Percentiles rank a stretch among this genome's conserved stretches.
phyloP scores from a whole-genome alignment of 2,797 vertebrate species.

The Eleutherodactylus coqui region DNA sequence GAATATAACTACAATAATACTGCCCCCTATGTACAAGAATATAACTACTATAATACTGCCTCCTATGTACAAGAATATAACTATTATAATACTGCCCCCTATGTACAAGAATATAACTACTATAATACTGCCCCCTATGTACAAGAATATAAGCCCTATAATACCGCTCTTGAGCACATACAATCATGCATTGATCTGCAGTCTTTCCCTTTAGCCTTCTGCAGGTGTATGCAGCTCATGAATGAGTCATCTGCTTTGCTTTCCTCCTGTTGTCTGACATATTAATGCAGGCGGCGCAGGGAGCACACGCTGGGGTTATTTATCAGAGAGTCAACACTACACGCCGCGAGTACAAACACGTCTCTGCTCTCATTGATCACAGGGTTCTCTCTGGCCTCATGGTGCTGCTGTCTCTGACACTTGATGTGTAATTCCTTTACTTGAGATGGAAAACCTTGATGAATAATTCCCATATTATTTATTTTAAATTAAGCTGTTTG shows the following conservation, averaged over 20 bases:
- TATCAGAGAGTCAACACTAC: background rate
- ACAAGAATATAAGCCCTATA: background rate
- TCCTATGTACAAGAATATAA: background rate
- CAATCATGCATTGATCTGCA: too few species aligned
- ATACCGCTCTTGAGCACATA: background rate
- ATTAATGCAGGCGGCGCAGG: background rate
- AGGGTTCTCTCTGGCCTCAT: background rate
- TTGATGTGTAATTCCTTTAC: background rate
- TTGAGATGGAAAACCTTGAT: conserved; percentile 11
- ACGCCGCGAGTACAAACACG: background rate
- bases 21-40: background rate
- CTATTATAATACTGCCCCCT: conserved; percentile 12
- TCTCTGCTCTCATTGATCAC: background rate
- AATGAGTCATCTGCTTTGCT: background rate
- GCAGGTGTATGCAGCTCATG: background rate
- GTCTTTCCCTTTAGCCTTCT: too few species aligned
- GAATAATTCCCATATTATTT: conserved; percentile 33
- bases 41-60: conserved; percentile 22
- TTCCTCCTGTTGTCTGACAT: background rate
- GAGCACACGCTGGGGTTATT: background rate
- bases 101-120: conserved; percentile 12
- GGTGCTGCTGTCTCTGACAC: background rate
- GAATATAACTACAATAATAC: conserved; percentile 20
- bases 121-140: conserved; percentile 12
- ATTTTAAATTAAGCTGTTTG: background rate